A percentile compares a stretch with the other conserved stretches of the same genome.
Conservation (phyloP, 2,888 invertebrate species). For the Merodon equestris region DNA sequence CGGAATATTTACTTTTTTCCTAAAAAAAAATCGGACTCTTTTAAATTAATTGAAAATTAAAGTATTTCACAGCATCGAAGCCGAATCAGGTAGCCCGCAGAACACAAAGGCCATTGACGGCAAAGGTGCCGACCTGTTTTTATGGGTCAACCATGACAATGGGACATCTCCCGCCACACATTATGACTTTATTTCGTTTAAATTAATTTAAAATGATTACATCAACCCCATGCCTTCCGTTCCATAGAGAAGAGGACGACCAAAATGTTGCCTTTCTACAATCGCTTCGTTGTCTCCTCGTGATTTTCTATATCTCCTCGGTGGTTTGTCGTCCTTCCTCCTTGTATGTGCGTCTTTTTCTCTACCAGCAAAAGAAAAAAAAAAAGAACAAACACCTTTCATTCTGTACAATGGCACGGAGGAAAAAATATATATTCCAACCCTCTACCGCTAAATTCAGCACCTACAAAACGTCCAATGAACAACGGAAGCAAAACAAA, state of each 20-base stretch:
- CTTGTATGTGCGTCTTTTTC: constrained; percentile 19
- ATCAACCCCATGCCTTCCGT: constrained; percentile 21
- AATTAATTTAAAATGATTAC: constrained; percentile 36
- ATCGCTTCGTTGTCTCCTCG: constrained; percentile 13
- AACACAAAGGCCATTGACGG: not conserved
- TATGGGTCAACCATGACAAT: constrained; percentile 1
- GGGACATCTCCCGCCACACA: constrained; percentile 9
- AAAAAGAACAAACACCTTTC: constrained; percentile 12
- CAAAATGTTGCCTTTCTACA: too few relatives aligned
- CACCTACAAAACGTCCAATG: constrained; percentile 19
- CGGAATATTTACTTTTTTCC: too few relatives aligned
- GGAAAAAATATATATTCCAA: not conserved
- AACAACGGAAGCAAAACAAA: not conserved
- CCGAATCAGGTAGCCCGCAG: too few relatives aligned
- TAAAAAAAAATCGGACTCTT: not conserved
- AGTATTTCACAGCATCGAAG: too few relatives aligned
- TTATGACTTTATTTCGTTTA: constrained; percentile 27
- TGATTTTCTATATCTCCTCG: not conserved
- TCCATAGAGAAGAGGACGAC: not conserved
- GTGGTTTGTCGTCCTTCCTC: not conserved
- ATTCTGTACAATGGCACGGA: not conserved
- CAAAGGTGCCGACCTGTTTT: not conserved
- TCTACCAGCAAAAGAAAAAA: not conserved
- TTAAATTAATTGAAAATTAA: constrained; percentile 28
- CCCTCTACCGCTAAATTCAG: not conserved